These are phyloP conservation scores for Lissocephala sabroskyi DNA, from an alignment of 2,888 invertebrate genomes.

Conservation along the genomic window DNA sequence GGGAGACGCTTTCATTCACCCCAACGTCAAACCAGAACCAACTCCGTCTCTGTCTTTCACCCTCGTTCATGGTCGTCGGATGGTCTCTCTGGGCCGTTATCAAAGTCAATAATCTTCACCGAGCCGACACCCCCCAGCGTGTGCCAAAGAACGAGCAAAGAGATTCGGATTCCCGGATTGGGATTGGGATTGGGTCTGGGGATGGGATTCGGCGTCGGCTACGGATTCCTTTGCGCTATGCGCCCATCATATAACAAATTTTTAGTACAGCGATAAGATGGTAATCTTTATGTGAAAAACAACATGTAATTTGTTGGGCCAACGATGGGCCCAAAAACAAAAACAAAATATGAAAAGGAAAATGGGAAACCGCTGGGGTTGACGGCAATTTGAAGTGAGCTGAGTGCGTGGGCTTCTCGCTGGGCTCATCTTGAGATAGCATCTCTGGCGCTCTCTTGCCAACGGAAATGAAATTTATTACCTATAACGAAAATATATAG, in stretches of 20 bases:
- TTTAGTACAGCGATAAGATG: slow-evolving; percentile 68
- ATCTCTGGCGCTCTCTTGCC: slow-evolving; percentile 50
- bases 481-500: slow-evolving; percentile 59
- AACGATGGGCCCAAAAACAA: slow-evolving; percentile 7
- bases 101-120: slow-evolving; percentile 28
- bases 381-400: too few relatives aligned
- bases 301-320: slow-evolving; percentile 65
- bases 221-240: slow-evolving; percentile 48
- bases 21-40: slow-evolving; percentile 14
- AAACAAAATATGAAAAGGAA: too few relatives aligned
- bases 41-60: too few relatives aligned
- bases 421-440: slow-evolving; percentile 60
- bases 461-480: slow-evolving; percentile 54
- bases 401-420: slow-evolving; percentile 16
- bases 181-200: too few relatives aligned
- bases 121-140: slow-evolving; percentile 65
- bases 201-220: slow-evolving; percentile 19
- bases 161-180: slow-evolving; percentile 3
- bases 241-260: slow-evolving; percentile 59
- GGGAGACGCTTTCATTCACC: slow-evolving; percentile 57
- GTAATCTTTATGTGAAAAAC: slow-evolving; percentile 70
- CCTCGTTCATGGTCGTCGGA: slow-evolving; percentile 2
- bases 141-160: slow-evolving; percentile 44
- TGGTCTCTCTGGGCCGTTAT: slow-evolving; percentile 31
- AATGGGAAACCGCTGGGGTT: too few relatives aligned